Percentiles rank a stretch among this genome's conserved stretches.
Evolutionary conservation across 1,140 invertebrate species (phyloP).

Genomic region (Globodera ellingtonae): DNA sequence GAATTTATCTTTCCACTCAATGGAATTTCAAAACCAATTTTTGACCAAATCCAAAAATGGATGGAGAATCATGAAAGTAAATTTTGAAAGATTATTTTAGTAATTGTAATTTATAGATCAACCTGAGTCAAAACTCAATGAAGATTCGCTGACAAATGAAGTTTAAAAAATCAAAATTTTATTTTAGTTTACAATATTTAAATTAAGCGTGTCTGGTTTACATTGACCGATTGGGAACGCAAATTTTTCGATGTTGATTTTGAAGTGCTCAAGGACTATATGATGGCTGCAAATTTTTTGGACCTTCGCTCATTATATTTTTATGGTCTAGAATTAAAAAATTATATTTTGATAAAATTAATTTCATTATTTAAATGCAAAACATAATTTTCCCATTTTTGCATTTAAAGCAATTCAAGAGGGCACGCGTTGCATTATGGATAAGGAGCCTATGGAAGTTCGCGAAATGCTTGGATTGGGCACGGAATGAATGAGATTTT

Average conservation of each 20-base stretch:
- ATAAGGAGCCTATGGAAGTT: background rate
- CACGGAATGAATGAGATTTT: too few relatives aligned
- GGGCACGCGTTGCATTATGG: background rate
- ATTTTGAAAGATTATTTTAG: too few relatives aligned
- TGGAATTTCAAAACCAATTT: too few relatives aligned
- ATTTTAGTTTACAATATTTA: background rate
- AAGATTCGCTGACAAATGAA: too few relatives aligned
- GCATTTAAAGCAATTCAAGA: background rate
- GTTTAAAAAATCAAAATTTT: too few relatives aligned
- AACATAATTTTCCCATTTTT: background rate
- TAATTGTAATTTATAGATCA: too few relatives aligned
- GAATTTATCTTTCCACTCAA: too few relatives aligned
- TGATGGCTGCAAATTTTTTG: slow-evolving; percentile 21
- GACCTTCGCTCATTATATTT: slow-evolving; percentile 4
- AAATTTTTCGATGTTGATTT: slow-evolving; percentile 11
- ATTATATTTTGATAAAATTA: too few relatives aligned
- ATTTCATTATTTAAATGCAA: too few relatives aligned
- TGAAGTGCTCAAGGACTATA: slow-evolving; percentile 18
- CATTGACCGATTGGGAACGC: background rate
- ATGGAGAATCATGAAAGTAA: too few relatives aligned
- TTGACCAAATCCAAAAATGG: too few relatives aligned
- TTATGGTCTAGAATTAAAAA: background rate
- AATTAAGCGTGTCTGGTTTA: slow-evolving; percentile 5
- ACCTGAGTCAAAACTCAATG: too few relatives aligned
- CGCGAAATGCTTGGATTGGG: background rate